Percentiles rank a stretch among this genome's conserved stretches.
phyloP scores from a whole-genome alignment of 1,140 invertebrate species.

The Orussus abietinus region DNA sequence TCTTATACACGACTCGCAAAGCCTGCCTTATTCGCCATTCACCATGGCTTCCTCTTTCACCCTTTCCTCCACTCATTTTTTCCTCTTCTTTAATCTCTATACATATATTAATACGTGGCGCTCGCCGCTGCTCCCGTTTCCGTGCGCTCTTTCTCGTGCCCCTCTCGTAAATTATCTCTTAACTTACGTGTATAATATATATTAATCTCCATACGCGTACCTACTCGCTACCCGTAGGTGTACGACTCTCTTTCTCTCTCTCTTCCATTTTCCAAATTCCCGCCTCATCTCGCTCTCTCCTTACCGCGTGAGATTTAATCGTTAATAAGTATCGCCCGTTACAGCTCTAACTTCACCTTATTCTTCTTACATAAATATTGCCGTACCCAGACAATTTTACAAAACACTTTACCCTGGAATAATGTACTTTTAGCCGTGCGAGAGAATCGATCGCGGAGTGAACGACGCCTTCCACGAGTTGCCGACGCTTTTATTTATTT shows the following conservation, averaged over 20 bases:
- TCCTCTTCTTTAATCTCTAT: conserved; percentile 16
- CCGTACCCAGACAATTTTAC: conserved; percentile 50
- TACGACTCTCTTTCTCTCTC: too few species aligned
- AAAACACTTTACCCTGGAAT: conserved; percentile 48
- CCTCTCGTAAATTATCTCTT: too few species aligned
- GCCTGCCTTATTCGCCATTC: conserved; percentile 21
- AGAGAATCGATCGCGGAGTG: conserved; percentile 18
- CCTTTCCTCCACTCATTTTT: conserved; percentile 30
- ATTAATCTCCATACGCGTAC: too few species aligned
- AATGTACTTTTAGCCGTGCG: conserved; percentile 30
- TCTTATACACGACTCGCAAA: conserved; percentile 21
- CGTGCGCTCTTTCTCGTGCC: too few species aligned
- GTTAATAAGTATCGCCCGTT: conserved; percentile 37
- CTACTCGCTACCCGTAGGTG: too few species aligned
- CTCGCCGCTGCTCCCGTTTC: too few species aligned
- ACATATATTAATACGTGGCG: conserved; percentile 22
- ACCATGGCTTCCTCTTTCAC: too few species aligned
- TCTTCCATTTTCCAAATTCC: too few species aligned
- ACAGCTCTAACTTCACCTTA: conserved; percentile 18
- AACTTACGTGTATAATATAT: too few species aligned
- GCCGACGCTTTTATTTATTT: conserved; percentile 1
- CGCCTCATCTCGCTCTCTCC: conserved; percentile 26
- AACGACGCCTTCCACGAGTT: conserved; percentile 15
- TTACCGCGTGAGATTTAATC: conserved; percentile 26
- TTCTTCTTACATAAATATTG: conserved; percentile 47